Percentiles rank a stretch among this genome's conserved stretches.
These are phyloP conservation scores for Nymphicus hollandicus DNA, from an alignment of 2,113 vertebrate genomes.

Conservation along the genomic window DNA sequence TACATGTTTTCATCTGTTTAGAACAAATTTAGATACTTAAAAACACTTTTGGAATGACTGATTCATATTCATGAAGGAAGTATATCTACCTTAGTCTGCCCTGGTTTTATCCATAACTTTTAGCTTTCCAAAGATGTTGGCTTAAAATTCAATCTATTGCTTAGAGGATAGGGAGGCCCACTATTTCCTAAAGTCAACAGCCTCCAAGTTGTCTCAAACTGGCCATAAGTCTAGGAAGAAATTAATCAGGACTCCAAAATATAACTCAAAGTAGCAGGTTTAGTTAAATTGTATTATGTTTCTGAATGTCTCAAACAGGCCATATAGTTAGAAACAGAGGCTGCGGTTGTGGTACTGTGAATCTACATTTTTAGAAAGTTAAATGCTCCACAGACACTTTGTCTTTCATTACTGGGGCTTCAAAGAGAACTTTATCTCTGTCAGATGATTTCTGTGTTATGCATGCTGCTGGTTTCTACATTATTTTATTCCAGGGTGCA, in stretches of 20 bases:
- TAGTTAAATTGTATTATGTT: background rate
- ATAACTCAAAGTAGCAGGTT: background rate
- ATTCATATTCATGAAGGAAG: background rate
- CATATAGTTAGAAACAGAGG: background rate
- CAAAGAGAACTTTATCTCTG: slow-evolving; percentile 42
- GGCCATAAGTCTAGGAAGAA: slow-evolving; percentile 20
- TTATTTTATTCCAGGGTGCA: slow-evolving; percentile 13
- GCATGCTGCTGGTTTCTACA: slow-evolving; percentile 18
- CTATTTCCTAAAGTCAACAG: background rate
- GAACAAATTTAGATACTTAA: background rate
- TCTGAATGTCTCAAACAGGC: background rate
- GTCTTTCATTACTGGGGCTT: slow-evolving; percentile 19
- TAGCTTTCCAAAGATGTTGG: background rate
- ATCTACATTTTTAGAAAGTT: background rate
- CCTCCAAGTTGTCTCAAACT: slow-evolving; percentile 10
- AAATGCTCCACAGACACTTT: background rate
- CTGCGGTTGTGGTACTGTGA: background rate
- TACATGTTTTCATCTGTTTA: background rate
- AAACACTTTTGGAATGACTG: background rate
- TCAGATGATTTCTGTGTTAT: background rate
- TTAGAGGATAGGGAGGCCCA: background rate
- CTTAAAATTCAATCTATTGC: slow-evolving; percentile 13
- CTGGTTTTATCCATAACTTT: background rate
- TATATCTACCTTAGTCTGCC: background rate
- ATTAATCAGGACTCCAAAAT: slow-evolving; percentile 19